phyloP scores from a whole-genome alignment of 2,888 invertebrate genomes.

The Mantis religiosa region DNA sequence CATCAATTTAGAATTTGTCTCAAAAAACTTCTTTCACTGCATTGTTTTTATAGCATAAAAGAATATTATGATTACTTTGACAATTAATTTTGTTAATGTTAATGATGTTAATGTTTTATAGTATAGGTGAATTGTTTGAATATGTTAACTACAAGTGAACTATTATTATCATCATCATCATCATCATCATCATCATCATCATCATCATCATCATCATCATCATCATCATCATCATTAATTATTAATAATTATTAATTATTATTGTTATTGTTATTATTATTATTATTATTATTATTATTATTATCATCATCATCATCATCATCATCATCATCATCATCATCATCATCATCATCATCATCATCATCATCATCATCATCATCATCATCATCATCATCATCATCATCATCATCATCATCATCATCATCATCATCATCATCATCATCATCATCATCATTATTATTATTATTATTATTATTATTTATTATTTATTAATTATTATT shows the following conservation, averaged over 20 bases:
- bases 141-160: too few species aligned
- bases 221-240: neutral
- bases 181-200: too few species aligned
- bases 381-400: neutral
- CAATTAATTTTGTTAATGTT: too few species aligned
- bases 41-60: too few species aligned
- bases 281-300: neutral
- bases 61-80: too few species aligned
- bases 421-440: neutral
- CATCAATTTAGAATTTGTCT: too few species aligned
- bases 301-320: neutral
- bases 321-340: neutral
- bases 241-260: neutral
- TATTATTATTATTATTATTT: neutral
- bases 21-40: too few species aligned
- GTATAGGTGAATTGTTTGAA: too few species aligned
- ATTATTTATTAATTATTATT: too few species aligned
- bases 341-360: neutral
- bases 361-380: neutral
- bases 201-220: too few species aligned
- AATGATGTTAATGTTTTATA: too few species aligned
- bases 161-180: too few species aligned
- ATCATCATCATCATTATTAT: neutral
- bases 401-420: neutral
- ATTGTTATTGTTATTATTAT: neutral